These are phyloP conservation scores for Sminthurides bifidus DNA, from an alignment of 1,140 invertebrate species.

Conservation along the genomic window DNA sequence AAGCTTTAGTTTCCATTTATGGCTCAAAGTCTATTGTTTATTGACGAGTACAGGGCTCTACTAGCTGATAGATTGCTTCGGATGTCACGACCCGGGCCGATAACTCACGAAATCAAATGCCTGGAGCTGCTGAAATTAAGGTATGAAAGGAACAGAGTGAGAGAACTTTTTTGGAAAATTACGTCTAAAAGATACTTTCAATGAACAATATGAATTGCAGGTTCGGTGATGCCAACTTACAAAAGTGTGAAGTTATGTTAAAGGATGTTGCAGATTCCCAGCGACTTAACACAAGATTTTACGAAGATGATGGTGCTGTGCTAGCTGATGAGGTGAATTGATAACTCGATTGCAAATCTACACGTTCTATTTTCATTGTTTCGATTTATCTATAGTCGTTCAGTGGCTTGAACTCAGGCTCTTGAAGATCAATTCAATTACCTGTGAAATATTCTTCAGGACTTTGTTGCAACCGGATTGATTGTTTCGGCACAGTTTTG, in stretches of 20 bases:
- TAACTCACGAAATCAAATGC: slow-evolving; percentile 84
- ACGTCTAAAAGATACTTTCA: too few species aligned
- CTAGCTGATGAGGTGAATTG: slow-evolving; percentile 37
- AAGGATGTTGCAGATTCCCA: slow-evolving; percentile 87
- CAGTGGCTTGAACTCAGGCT: not conserved
- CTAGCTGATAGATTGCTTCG: slow-evolving; percentile 79
- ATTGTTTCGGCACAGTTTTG: slow-evolving; percentile 98
- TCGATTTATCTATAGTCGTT: slow-evolving; percentile 8
- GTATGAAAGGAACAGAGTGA: slow-evolving; percentile 27
- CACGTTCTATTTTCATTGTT: slow-evolving; percentile 28
- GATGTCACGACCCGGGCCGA: slow-evolving; percentile 54
- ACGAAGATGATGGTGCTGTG: slow-evolving; percentile 72
- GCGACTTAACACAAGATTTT: slow-evolving; percentile 41
- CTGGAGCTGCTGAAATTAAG: slow-evolving; percentile 84
- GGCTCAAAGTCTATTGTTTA: slow-evolving; percentile 96
- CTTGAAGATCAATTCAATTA: slow-evolving; percentile 35
- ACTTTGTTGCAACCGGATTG: slow-evolving; percentile 63
- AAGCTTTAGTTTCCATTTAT: slow-evolving; percentile 96
- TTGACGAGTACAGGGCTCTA: slow-evolving; percentile 92
- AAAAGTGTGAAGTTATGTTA: slow-evolving; percentile 98
- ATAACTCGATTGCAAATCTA: not conserved
- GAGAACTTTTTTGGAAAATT: too few species aligned
- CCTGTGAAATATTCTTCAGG: too few species aligned
- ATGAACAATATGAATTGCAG: slow-evolving; percentile 36
- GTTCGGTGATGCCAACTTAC: slow-evolving; percentile 90